phyloP scores from a whole-genome alignment of 2,113 vertebrate species.

The Atractosteus spatula region DNA sequence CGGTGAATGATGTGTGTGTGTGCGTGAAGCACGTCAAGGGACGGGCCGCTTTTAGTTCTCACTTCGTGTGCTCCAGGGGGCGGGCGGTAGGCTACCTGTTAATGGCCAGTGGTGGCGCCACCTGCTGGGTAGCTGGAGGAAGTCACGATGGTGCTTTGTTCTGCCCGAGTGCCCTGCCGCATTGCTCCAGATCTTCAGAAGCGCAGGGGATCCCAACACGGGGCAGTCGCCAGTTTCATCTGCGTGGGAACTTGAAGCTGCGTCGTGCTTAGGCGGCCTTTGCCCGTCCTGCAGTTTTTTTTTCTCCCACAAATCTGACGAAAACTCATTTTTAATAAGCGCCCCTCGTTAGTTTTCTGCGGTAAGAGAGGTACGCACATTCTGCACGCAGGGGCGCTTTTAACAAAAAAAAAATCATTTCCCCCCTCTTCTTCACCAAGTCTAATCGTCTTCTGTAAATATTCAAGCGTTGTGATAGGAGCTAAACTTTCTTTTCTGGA shows the following conservation, averaged over 20 bases:
- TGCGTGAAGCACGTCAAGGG: too few relatives aligned
- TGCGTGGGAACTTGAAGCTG: neutral
- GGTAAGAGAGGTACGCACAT: neutral
- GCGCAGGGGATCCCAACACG: neutral
- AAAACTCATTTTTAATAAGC: neutral
- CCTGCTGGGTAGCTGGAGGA: too few relatives aligned
- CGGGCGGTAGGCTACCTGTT: too few relatives aligned
- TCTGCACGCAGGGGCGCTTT: neutral
- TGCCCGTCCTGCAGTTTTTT: neutral
- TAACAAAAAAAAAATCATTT: neutral
- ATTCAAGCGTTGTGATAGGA: neutral
- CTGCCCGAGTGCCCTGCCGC: too few relatives aligned
- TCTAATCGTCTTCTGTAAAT: slow-evolving; percentile 5
- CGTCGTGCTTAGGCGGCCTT: neutral
- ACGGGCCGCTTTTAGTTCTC: too few relatives aligned
- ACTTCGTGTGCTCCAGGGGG: too few relatives aligned
- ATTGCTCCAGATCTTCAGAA: too few relatives aligned
- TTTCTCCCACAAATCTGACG: neutral
- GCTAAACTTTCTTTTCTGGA: slow-evolving; percentile 6
- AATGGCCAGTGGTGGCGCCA: too few relatives aligned
- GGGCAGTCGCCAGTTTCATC: neutral
- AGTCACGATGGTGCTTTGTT: too few relatives aligned
- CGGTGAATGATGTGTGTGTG: too few relatives aligned
- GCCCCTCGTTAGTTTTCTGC: neutral
- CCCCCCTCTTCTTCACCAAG: neutral